Percentiles rank a stretch among this genome's conserved stretches.
Conservation (phyloP, 2,113 vertebrate genomes). For the Solea senegalensis region DNA sequence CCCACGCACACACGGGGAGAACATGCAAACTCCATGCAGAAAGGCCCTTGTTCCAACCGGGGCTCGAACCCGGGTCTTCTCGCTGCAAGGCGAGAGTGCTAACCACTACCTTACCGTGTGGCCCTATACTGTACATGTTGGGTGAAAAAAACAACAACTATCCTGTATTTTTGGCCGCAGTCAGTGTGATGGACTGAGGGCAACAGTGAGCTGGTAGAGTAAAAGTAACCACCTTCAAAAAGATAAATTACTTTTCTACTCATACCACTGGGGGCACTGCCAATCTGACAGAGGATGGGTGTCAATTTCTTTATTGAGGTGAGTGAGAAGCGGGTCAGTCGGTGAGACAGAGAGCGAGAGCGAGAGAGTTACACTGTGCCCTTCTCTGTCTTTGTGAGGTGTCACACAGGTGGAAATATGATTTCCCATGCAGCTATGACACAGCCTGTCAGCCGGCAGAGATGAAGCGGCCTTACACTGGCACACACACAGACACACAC, state of each 20-base stretch:
- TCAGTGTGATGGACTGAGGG: background rate
- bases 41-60: no score
- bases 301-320: conserved; percentile 46
- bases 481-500: conserved; percentile 44
- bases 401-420: conserved; percentile 72
- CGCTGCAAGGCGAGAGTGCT: no score
- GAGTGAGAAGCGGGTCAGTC: conserved; percentile 26
- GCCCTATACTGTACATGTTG: no score
- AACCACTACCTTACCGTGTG: no score
- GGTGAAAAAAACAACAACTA: no score
- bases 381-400: conserved; percentile 59
- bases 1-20: no score
- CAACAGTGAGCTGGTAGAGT: background rate
- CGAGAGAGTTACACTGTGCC: conserved; percentile 41
- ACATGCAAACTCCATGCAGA: no score
- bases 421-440: conserved; percentile 70
- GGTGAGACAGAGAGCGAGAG: conserved; percentile 15
- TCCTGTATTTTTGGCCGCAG: no score
- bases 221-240: background rate
- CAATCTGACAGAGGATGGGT: conserved; percentile 35
- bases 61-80: no score
- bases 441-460: conserved; percentile 67
- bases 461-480: conserved; percentile 56
- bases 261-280: conserved; percentile 35
- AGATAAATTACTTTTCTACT: background rate